These are phyloP conservation scores for Calidris pygmaea DNA, from an alignment of 2,113 vertebrate genomes.

Conservation along the genomic window DNA sequence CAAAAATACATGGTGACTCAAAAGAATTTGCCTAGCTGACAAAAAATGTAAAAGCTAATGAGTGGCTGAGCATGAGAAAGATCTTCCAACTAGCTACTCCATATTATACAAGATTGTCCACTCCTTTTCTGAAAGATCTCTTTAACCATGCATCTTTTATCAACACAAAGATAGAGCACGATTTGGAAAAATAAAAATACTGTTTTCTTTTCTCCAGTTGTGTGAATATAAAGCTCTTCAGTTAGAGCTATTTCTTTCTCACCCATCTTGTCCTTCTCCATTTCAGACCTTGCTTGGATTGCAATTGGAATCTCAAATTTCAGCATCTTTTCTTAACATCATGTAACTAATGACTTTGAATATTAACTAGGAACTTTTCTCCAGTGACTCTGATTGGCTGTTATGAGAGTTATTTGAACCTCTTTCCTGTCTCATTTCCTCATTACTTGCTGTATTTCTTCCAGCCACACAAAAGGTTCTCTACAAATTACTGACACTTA, in stretches of 20 bases:
- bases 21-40: neutral
- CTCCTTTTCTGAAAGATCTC: neutral
- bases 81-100: neutral
- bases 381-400: neutral
- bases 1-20: neutral
- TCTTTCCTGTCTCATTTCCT: neutral
- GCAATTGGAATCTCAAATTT: neutral
- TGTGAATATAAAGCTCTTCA: neutral
- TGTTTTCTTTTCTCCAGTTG: neutral
- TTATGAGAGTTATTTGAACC: neutral
- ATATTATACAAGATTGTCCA: neutral
- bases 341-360: neutral
- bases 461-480: neutral
- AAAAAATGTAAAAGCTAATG: neutral
- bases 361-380: neutral
- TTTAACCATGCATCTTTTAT: neutral
- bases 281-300: neutral
- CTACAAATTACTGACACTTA: neutral
- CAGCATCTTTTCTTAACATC: neutral
- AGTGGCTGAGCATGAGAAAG: neutral
- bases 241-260: neutral
- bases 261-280: neutral
- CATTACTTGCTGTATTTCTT: neutral
- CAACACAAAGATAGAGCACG: neutral
- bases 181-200: neutral